Conservation (phyloP, 2,888 invertebrate species). For the Yponomeuta cagnagella region DNA sequence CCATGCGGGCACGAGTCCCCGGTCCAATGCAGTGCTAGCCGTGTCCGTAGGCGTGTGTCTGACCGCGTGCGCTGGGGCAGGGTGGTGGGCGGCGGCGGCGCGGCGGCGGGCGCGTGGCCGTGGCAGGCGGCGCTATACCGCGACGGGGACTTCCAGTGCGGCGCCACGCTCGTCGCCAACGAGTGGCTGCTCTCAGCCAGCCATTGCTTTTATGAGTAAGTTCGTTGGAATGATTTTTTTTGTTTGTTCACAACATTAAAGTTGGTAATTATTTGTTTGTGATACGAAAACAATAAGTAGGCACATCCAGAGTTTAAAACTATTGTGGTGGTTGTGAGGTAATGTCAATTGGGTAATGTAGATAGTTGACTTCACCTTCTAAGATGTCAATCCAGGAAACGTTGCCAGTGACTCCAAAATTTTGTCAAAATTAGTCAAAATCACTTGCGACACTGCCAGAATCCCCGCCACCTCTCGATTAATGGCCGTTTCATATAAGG, state of each 20-base stretch:
- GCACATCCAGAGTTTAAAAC: too few relatives aligned
- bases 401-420: too few relatives aligned
- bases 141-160: constrained; percentile 90
- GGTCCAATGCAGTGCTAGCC: neutral
- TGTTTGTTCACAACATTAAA: neutral
- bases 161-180: constrained; percentile 82
- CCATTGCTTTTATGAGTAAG: constrained; percentile 88
- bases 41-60: constrained; percentile 37
- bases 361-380: too few relatives aligned
- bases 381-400: too few relatives aligned
- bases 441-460: too few relatives aligned
- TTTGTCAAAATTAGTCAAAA: too few relatives aligned
- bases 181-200: constrained; percentile 87
- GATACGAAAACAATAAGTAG: neutral
- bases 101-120: constrained; percentile 86
- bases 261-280: neutral
- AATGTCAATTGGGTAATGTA: too few relatives aligned
- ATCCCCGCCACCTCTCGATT: too few relatives aligned
- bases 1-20: too few relatives aligned
- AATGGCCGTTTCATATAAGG: too few relatives aligned
- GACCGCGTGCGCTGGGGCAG: constrained; percentile 73
- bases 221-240: constrained; percentile 21
- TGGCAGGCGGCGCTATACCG: constrained; percentile 92
- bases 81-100: constrained; percentile 87
- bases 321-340: too few relatives aligned